Conservation (phyloP, 2,797 vertebrate species). For the Poeciliopsis gracilis region DNA sequence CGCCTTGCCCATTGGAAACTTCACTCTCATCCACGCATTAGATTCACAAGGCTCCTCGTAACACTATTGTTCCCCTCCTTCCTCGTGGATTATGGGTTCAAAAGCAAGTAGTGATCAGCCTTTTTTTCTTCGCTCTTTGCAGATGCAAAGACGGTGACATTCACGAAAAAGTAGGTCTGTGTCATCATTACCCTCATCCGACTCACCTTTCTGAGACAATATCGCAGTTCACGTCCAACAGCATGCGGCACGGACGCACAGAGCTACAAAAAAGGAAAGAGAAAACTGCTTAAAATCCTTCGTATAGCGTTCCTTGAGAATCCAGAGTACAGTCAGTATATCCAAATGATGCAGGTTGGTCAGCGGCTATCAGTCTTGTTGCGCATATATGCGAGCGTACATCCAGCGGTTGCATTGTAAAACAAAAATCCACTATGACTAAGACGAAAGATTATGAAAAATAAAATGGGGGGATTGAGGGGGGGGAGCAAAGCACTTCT, state of each 20-base stretch:
- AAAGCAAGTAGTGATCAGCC: slow-evolving; percentile 64
- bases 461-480: too few relatives aligned
- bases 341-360: slow-evolving; percentile 72
- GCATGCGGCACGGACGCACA: slow-evolving; percentile 27
- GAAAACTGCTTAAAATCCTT: slow-evolving; percentile 50
- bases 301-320: slow-evolving; percentile 61
- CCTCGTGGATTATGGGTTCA: slow-evolving; percentile 36
- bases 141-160: slow-evolving; percentile 63
- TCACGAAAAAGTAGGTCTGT: slow-evolving; percentile 73
- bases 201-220: slow-evolving; percentile 62
- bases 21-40: slow-evolving; percentile 70
- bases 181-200: slow-evolving; percentile 65
- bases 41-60: slow-evolving; percentile 60
- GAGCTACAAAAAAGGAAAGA: neutral
- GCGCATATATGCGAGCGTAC: slow-evolving; percentile 47
- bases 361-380: slow-evolving; percentile 65
- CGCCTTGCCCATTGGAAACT: slow-evolving; percentile 61
- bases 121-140: slow-evolving; percentile 47
- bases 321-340: slow-evolving; percentile 75
- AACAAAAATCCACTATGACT: slow-evolving; percentile 51
- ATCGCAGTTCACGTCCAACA: slow-evolving; percentile 56
- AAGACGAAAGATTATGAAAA: slow-evolving; percentile 15
- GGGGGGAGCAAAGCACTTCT: neutral
- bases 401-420: slow-evolving; percentile 61
- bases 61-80: slow-evolving; percentile 63